Conservation (phyloP, 2,113 vertebrate species). For the Artemisiospiza belli region DNA sequence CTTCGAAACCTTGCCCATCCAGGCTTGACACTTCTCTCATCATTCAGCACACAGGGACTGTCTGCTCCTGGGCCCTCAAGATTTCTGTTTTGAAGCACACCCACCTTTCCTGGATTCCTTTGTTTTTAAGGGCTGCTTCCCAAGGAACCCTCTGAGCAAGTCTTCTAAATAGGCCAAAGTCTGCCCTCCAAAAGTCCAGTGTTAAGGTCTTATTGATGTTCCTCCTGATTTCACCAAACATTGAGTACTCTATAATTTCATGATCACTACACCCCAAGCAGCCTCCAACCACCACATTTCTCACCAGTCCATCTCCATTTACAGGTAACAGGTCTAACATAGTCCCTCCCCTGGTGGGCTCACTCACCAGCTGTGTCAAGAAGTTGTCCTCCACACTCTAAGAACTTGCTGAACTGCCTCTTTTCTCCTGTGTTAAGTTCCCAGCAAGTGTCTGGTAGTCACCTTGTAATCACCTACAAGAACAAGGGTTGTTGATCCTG, state of each 20-base stretch:
- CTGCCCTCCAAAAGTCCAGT: background rate
- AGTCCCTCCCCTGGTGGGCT: background rate
- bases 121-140: background rate
- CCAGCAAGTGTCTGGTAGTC: background rate
- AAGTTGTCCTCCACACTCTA: background rate
- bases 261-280: background rate
- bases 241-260: background rate
- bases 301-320: background rate
- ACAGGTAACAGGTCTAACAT: background rate
- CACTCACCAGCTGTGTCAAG: background rate
- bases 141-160: background rate
- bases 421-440: background rate
- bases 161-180: background rate
- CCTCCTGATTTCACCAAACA: background rate
- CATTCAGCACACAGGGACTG: too few species aligned
- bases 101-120: too few species aligned
- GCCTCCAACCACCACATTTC: background rate
- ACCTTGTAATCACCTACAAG: background rate
- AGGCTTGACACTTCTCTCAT: too few species aligned
- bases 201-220: background rate
- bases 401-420: background rate
- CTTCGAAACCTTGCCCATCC: too few species aligned
- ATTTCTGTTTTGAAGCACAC: too few species aligned
- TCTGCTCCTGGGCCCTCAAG: too few species aligned
- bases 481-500: background rate